Base-by-base conservation (phyloP, 2,113 vertebrate genomes). In the Brachyhypopomus occidentalis region DNA sequence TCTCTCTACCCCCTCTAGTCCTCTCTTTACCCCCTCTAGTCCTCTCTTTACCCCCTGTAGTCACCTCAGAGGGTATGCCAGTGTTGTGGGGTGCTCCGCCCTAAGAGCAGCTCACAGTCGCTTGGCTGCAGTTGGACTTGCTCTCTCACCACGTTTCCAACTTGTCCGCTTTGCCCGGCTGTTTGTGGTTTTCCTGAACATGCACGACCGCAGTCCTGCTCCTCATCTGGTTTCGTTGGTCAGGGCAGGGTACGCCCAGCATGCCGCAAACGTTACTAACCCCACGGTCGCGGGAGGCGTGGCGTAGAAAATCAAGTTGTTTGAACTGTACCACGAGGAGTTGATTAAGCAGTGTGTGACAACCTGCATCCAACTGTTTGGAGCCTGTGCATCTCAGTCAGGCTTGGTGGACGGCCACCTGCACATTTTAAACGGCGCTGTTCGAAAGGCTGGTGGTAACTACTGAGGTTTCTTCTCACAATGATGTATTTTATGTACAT, bases 181-280 rank as follows among this genome's bases (percentile, higher is more conserved):
- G 22, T 62, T n/a, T 36, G 3, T 34, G 58, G 58, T 70, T 76
- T 83, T 67, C 38, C 75, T 4, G 0, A 67, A 82, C 75, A 79
- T 80, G 36, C 45, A 72, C 59, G 17, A 70, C 72, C 58, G 56
- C 62, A 84, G 81, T 30, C 45, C 79, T 67, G 45, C 12, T 38
- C 62, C 83, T 62, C 45, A 19, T 71, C 20, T 52, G 11, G 12
- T 52, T 52, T 52, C 1, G 12, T 14, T 52, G 45, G 41, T 48
- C 41, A 1, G 3, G 45, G 45, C 45, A 14, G 19, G 74, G 77
- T 75, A 64, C 83, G 70, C 83, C 67, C 59, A 72, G 36, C 63
- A 23, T 80, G 67, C 45, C 74, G 69, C 80, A 83, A 80, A 80
- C 67, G 74, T 23, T 62, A 19, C 38, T 63, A 38, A 67, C n/a